phyloP scores from a whole-genome alignment of 2,797 vertebrate genomes.

The Bradypus variegatus region DNA sequence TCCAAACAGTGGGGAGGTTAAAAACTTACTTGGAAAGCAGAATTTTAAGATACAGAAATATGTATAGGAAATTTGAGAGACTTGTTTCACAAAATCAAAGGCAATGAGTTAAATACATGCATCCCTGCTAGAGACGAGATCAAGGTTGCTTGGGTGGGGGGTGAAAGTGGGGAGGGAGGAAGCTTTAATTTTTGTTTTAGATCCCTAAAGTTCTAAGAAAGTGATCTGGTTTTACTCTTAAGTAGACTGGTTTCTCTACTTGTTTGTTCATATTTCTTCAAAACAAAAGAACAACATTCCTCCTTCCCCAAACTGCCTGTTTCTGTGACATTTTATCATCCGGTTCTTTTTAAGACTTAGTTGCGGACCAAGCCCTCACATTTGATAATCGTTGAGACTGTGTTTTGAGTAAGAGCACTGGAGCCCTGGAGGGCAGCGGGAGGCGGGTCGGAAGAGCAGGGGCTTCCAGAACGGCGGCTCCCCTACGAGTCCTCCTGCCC shows the following conservation, averaged over 20 bases:
- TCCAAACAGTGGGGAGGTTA: neutral
- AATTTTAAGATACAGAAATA: neutral
- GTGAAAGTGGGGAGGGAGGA: neutral
- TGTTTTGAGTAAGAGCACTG: neutral
- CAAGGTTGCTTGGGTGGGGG: neutral
- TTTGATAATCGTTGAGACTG: too few relatives aligned
- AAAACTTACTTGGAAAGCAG: neutral
- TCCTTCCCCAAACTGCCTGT: neutral
- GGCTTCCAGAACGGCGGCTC: too few relatives aligned
- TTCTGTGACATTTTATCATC: neutral
- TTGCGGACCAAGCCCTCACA: too few relatives aligned
- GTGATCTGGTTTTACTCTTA: neutral
- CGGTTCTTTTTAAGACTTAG: neutral
- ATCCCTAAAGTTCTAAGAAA: neutral
- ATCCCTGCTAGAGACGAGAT: neutral
- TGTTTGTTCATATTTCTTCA: neutral
- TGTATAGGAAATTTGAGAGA: neutral
- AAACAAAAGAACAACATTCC: neutral
- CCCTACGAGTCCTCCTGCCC: too few relatives aligned
- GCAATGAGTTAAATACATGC: neutral
- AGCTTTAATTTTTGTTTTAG: neutral
- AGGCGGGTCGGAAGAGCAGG: too few relatives aligned
- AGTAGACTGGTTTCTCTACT: slow-evolving; percentile 25
- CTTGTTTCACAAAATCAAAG: neutral
- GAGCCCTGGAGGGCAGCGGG: too few relatives aligned